A percentile compares a stretch with the other conserved stretches of the same genome.
These are phyloP conservation scores for Scortum barcoo DNA, from an alignment of 2,113 vertebrate species.

Conservation along the genomic window DNA sequence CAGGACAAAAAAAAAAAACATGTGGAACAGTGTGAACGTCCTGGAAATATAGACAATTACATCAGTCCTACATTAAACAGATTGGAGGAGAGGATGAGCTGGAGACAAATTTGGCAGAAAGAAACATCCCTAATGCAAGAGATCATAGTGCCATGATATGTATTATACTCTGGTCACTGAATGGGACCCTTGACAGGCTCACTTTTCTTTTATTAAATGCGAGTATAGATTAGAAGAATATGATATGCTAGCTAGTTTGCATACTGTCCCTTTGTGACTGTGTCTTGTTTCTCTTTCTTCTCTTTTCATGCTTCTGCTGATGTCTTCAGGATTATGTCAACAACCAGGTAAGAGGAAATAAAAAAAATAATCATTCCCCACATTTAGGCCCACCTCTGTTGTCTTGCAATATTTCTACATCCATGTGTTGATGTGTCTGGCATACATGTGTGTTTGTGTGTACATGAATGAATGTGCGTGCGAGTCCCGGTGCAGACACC, in stretches of 20 bases:
- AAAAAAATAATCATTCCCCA: neutral
- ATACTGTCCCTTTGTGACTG: slow-evolving; percentile 5
- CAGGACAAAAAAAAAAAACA: neutral
- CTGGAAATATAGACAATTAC: slow-evolving; percentile 9
- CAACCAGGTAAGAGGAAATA: slow-evolving; percentile 64
- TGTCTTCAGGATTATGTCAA: slow-evolving; percentile 71
- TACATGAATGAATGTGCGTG: neutral
- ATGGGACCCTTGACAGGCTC: neutral
- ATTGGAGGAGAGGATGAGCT: neutral
- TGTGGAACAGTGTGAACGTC: neutral
- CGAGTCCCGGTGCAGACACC: slow-evolving; percentile 52
- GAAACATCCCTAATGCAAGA: neutral
- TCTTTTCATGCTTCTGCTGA: slow-evolving; percentile 33
- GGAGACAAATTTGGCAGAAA: neutral
- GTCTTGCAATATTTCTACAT: neutral
- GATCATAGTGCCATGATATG: slow-evolving; percentile 2
- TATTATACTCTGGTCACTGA: slow-evolving; percentile 6
- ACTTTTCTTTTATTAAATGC: slow-evolving; percentile 13
- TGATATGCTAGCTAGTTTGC: neutral
- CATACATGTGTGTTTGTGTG: neutral
- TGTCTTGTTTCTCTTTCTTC: slow-evolving; percentile 29
- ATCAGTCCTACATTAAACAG: slow-evolving; percentile 9
- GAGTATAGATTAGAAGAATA: neutral
- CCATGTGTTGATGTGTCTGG: neutral
- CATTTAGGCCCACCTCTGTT: neutral